Evolutionary conservation across 2,113 vertebrate genomes (phyloP), one percentile per base, ranked within the genome.

Genomic region (Oceanites oceanicus): DNA sequence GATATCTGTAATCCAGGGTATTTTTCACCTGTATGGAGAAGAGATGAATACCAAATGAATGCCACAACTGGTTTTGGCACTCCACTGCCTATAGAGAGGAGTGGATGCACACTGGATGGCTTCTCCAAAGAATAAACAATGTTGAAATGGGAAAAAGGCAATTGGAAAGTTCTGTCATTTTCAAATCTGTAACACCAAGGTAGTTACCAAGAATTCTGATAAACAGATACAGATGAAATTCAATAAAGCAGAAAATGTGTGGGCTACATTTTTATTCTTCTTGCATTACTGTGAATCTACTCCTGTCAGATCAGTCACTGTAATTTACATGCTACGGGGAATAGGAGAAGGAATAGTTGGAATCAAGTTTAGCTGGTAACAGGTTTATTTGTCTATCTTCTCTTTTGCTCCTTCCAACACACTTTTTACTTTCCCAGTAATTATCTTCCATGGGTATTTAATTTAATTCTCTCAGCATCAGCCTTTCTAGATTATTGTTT

Each of bases 401-500:
- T 75, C 29, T 94, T 78, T 90, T 82, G 3, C 38, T 83, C 73
- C 49, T 78, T 94, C 20, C 67, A 80, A 76, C 66, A 63, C 6
- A 53, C 58, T 44, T 87, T 79, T 90, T 95, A 82, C 42, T 61
- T 61, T 45, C 80, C 56, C 52, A 91, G 84, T 96, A 95, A 96
- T 97, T 96, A 97, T 95, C 89, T 97, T 96, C 84, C 3, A 6
- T 79, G 86, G 62, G 58, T 89, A 89, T 92, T 94, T 96, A 94
- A 97, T 97, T 95, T 85, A 91, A 95, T 95, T 91, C 86, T 87
- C 81, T 85, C 11, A 12, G 59, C 66, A 92, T 95, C 85, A 95
- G 88, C 91, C 92, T 93, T 94, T 91, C 88, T 89, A 70, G 84
- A 81, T 74, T 93, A 95, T 95, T 96, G 78, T 94, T 97, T 96